Evolutionary conservation across 2,113 vertebrate species (phyloP), one percentile per base, ranked within the genome.

Genomic region (Crotalus helleri): DNA sequence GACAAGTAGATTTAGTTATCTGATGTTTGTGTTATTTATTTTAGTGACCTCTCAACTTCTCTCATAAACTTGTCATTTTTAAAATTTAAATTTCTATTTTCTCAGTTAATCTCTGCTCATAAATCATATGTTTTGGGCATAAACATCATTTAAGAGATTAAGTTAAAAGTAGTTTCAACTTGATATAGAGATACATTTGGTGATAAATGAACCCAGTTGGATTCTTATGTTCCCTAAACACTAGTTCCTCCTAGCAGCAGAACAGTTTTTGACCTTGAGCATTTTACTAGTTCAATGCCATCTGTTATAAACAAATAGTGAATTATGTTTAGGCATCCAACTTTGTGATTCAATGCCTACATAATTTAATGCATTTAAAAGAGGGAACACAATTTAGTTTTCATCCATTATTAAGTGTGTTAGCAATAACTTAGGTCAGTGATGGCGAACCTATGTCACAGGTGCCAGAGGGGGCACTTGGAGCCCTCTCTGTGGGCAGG

Each of bases 231-330:
- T 93, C 57, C 26, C 85, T 24, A 61, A 69, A 59, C 89, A 93
- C 15, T 33, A 90, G 59, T 74, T 26, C 7, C 15, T 90, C 44
- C n/a, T n/a, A 86, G 49, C 91, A 95, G 69, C 4, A 86, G 23
- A 91, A 9, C 7, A 13, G 92, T 89, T 89, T 93, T 88, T 87
- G 94, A 59, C 92, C 88, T 94, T 88, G 64, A 93, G 90, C 64
- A 93, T 87, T 94, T 94, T 69, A 89, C 93, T 90, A 94, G 69
- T 92, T 88, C 90, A 92, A 17, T 59, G 64, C 87, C 57, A 95
- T 88, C 93, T 95, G 61, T 81, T 96, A 92, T 3, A 1, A 87
- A 92, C 61, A 86, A 93, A 55, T 89, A 92, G 91, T 57, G 95
- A 95, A 95, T 95, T 93, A 93, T 15, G 0, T 58, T 57, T 53